Percentiles rank a stretch among this genome's conserved stretches.
These are phyloP conservation scores for Larimichthys polyactis DNA, from an alignment of 2,113 vertebrate species.

Conservation along the genomic window DNA sequence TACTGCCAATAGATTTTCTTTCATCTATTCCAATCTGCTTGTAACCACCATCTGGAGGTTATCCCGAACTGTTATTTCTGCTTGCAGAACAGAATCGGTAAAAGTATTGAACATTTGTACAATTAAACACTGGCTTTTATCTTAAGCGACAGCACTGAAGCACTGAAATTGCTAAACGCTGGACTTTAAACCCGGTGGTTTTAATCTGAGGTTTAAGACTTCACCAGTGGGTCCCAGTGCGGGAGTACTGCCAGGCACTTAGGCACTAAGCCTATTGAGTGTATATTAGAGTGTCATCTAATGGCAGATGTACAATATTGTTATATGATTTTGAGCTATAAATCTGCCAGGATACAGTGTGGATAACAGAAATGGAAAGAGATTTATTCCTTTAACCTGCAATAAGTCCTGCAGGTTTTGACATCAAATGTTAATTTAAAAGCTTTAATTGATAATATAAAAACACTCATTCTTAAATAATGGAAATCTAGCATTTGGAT, in stretches of 20 bases:
- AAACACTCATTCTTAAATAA: conserved; percentile 19
- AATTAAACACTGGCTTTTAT: conserved; percentile 57
- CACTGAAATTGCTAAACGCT: conserved; percentile 34
- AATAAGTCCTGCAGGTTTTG: conserved; percentile 33
- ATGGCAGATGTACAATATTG: conserved; percentile 58
- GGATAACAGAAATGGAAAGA: conserved; percentile 26
- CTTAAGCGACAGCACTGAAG: conserved; percentile 41
- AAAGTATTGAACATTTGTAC: conserved; percentile 58
- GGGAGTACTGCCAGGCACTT: conserved; percentile 65
- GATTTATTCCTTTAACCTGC: conserved; percentile 24
- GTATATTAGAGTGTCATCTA: conserved; percentile 65
- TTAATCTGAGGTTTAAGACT: conserved; percentile 57
- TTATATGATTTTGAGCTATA: conserved; percentile 54
- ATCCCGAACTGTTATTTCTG: conserved; percentile 60
- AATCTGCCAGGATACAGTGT: conserved; percentile 35
- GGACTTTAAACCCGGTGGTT: conserved; percentile 33
- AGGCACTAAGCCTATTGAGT: conserved; percentile 51
- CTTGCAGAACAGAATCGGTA: conserved; percentile 60
- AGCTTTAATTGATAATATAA: conserved; percentile 42
- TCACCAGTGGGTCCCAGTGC: conserved; percentile 38
- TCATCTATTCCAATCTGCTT: conserved; percentile 45
- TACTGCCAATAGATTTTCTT: conserved; percentile 52
- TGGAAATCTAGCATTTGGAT: conserved; percentile 35
- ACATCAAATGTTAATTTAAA: conserved; percentile 14
- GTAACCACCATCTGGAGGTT: conserved; percentile 29